A percentile compares a stretch with the other conserved stretches of the same genome.
These are phyloP conservation scores for Cheilinus undulatus DNA, from an alignment of 2,113 vertebrate genomes.

Conservation along the genomic window DNA sequence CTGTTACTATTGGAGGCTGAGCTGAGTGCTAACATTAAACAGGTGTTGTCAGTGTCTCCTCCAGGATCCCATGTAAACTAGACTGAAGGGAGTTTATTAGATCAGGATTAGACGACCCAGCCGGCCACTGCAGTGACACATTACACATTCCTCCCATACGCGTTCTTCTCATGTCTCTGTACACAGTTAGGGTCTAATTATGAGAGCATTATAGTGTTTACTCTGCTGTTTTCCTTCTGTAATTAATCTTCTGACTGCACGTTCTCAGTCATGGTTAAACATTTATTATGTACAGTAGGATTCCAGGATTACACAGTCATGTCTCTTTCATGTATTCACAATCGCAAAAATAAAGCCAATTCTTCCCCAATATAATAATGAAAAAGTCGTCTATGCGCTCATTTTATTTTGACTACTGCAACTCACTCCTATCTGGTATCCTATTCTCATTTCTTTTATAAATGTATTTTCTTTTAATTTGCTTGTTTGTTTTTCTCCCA, in stretches of 20 bases:
- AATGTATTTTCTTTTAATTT: too few species aligned
- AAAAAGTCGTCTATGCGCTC: too few species aligned
- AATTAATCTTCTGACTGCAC: constrained; percentile 57
- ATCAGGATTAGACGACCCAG: constrained; percentile 40
- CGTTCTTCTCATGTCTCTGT: constrained; percentile 32
- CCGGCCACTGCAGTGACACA: constrained; percentile 47
- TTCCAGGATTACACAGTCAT: too few species aligned
- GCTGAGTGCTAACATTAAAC: constrained; percentile 19
- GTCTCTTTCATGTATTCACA: too few species aligned
- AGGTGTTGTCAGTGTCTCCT: constrained; percentile 8
- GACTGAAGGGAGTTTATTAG: constrained; percentile 10
- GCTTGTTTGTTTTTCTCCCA: too few species aligned
- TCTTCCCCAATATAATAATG: too few species aligned
- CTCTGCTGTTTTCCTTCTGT: constrained; percentile 45
- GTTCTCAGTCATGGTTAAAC: not conserved
- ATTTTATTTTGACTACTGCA: too few species aligned
- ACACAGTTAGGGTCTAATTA: constrained; percentile 60
- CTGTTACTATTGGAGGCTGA: constrained; percentile 10
- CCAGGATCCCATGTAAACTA: not conserved
- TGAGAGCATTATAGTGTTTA: constrained; percentile 58
- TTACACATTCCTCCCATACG: constrained; percentile 29
- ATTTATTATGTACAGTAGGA: constrained; percentile 22
- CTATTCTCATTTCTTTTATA: too few species aligned
- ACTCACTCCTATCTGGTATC: too few species aligned
- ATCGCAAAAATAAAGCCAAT: too few species aligned